A percentile compares a stretch with the other conserved stretches of the same genome.
Conservation (phyloP, 2,888 invertebrate species). For the Philereme vetulata region DNA sequence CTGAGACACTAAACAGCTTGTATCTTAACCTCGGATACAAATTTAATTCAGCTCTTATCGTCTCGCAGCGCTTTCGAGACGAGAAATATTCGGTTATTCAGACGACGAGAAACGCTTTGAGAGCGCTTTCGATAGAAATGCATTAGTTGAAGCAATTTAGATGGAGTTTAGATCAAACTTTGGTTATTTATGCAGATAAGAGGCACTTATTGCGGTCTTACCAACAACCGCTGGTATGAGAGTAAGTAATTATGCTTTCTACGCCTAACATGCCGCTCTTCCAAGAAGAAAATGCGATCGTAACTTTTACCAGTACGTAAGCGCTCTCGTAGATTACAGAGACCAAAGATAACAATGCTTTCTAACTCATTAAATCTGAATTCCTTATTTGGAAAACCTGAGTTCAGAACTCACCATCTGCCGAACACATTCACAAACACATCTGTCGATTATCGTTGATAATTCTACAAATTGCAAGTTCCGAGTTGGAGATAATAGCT, state of each 20-base stretch:
- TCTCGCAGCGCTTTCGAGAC: slow-evolving; percentile 18
- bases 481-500: slow-evolving; percentile 32
- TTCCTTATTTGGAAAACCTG: background rate
- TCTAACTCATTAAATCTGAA: too few species aligned
- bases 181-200: background rate
- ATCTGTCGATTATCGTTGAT: slow-evolving; percentile 36
- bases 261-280: too few species aligned
- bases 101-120: slow-evolving; percentile 15
- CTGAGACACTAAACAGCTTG: slow-evolving; percentile 56
- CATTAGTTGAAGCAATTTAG: slow-evolving; percentile 16
- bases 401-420: slow-evolving; percentile 12
- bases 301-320: too few species aligned
- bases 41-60: slow-evolving; percentile 50
- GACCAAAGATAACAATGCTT: too few species aligned
- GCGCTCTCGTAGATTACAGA: too few species aligned
- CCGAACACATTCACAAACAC: slow-evolving; percentile 33
- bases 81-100: slow-evolving; percentile 21
- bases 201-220: background rate
- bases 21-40: slow-evolving; percentile 60
- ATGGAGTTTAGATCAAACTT: slow-evolving; percentile 14
- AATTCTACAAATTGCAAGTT: slow-evolving; percentile 34
- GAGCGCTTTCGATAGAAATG: slow-evolving; percentile 9
- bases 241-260: too few species aligned
- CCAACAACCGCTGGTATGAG: background rate
- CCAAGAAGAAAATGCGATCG: too few species aligned